Evolutionary conservation across 2,888 invertebrate genomes (phyloP), one percentile per base, ranked within the genome.

Genomic region (Chalcis sispes): DNA sequence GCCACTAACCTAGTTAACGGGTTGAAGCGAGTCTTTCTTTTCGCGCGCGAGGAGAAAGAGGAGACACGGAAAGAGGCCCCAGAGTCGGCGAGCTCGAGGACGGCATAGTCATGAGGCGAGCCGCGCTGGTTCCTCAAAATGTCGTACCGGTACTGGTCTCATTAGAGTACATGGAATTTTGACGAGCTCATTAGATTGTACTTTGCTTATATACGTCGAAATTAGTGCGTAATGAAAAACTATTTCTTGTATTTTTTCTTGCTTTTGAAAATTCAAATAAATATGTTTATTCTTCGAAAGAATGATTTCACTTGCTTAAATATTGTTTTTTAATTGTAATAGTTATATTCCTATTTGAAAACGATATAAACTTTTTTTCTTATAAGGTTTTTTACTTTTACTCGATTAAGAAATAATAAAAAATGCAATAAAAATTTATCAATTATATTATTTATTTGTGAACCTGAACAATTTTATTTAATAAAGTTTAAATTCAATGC

Each of bases 1-100:
- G 85, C 88, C 81, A 89, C 88, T 88, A 83, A 89, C 88, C 88
- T 83, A 87, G 87, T 88, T 89, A 86, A 82, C 84, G 42, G 23
- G 42, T 36, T 3, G 27, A 73, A 82, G 83, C 86, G 85, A 84
- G 83, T 85, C 86, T 87, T 86, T 87, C 85, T 86, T 86, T 83
- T 40, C 42, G 46, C 36, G 64, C 65, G 67, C 79, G 69, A 77
- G 72, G 79, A 78, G 79, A 77, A 61, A 71, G 64, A 73, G 42
- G 46, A 71, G 64, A 66, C 27, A 66, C 59, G 76, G 78, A 77
- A 77, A 72, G 78, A 78, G 78, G 71, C 27, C 36, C 52, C n/a
- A n/a, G n/a, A n/a, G n/a, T n/a, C n/a, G n/a, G 46, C 42, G 50
- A 40, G 20, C 59, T 52, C 61, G 67, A 72, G 48, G 62, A 67